Base-by-base conservation (phyloP, 2,113 vertebrate genomes). In the Microtus oregoni region DNA sequence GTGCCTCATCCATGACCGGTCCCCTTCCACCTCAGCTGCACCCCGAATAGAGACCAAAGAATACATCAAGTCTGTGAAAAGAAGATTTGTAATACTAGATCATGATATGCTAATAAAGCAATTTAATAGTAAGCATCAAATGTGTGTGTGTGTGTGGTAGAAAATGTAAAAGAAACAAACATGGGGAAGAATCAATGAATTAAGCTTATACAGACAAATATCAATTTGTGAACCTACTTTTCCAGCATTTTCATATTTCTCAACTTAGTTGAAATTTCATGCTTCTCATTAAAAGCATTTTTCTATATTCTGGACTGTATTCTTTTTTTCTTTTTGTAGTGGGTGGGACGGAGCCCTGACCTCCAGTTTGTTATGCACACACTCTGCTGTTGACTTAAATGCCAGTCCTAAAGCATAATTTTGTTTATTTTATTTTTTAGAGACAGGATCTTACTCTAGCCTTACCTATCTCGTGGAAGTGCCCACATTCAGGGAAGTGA, bases 1-100 rank as follows among this genome's bases (percentile, higher is more conserved):
- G 58, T 38, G 41, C 26, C 7, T 44, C n/a, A 15, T 17, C 35
- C 58, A 0, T 10, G 0, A 14, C 0, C 38, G 4, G 28, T 8
- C 0, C 2, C 2, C 47, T 38, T 32, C 65, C 61, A 12, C 44
- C 30, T 4, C 2, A 12, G 47, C 35, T 1, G 24, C 17, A 5
- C 22, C 10, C 13, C 19, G 19, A 67, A 3, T 5, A 55, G 2
- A 86, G 83, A 50, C 58, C 20, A 24, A 24, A 70, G 47, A n/a
- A 15, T 1, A 0, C 12, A 44, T n/a, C 75, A 44, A 30, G 30
- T 38, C 41, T 73, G 30, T 12, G 58, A 17, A 77, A 65, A 38
- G 22, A 14, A 73, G 50, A 52, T 38, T 67, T 83, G 41, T 30
- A 19, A 41, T 32, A 19, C 7, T 30, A 86, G 50, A 17, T 58